Percentiles rank a stretch among this genome's conserved stretches.
Evolutionary conservation across 1,140 invertebrate genomes (phyloP).

Genomic region (Cheumatopsyche charites): DNA sequence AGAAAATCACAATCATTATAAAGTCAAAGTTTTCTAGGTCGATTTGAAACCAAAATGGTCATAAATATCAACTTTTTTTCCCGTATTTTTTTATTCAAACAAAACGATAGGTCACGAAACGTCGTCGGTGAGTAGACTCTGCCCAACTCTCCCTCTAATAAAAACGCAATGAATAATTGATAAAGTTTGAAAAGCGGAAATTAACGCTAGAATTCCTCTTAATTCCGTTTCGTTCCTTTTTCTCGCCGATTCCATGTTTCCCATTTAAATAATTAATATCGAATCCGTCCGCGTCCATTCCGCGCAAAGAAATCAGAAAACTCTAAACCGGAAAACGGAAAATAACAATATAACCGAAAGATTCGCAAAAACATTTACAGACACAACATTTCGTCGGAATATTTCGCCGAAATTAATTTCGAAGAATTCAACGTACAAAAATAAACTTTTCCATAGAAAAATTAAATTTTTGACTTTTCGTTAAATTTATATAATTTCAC

Average conservation of each 20-base stretch:
- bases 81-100: neutral
- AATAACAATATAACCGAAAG: too few relatives aligned
- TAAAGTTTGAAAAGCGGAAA: constrained; percentile 35
- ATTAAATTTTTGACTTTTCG: too few relatives aligned
- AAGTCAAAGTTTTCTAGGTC: too few relatives aligned
- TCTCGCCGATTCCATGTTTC: constrained; percentile 32
- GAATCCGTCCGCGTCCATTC: constrained; percentile 15
- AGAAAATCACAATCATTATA: too few relatives aligned
- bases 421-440: too few relatives aligned
- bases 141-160: constrained; percentile 12
- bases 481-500: too few relatives aligned
- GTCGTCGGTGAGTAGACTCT: neutral
- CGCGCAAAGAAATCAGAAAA: neutral
- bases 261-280: constrained; percentile 33
- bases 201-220: constrained; percentile 35
- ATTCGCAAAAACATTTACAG: too few relatives aligned
- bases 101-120: neutral
- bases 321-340: neutral
- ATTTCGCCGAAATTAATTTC: too few relatives aligned
- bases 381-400: too few relatives aligned
- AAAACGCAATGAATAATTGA: constrained; percentile 37
- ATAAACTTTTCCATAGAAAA: too few relatives aligned
- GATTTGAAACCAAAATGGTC: too few relatives aligned
- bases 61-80: neutral
- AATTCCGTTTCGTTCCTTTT: constrained; percentile 28